phyloP scores from a whole-genome alignment of 2,113 vertebrate genomes.

The Mus pahari region DNA sequence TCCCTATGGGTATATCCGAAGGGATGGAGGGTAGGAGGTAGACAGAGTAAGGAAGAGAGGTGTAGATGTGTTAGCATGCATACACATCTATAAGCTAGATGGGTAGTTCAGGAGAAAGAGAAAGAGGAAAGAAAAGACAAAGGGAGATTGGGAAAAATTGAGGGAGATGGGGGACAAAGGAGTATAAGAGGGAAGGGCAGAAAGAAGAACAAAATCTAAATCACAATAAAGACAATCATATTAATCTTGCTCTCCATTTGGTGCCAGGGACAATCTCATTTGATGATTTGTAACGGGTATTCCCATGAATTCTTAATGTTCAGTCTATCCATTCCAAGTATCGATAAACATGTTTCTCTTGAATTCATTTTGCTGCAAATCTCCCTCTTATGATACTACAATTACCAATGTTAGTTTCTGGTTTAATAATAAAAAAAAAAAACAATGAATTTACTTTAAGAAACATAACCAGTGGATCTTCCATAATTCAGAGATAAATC shows the following conservation, averaged over 20 bases:
- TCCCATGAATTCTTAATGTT: background rate
- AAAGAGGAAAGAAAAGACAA: too few relatives aligned
- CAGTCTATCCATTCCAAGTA: background rate
- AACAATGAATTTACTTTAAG: background rate
- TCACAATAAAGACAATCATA: background rate
- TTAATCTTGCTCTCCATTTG: background rate
- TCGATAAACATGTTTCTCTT: background rate
- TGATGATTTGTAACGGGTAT: background rate
- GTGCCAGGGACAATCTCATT: too few relatives aligned
- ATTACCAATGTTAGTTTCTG: background rate
- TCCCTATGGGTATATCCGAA: too few relatives aligned
- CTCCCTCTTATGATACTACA: background rate
- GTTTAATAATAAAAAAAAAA: background rate
- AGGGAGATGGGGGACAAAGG: too few relatives aligned
- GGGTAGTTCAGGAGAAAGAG: background rate
- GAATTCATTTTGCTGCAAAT: background rate
- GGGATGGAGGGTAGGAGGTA: background rate
- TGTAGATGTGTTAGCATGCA: background rate
- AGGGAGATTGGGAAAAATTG: too few relatives aligned
- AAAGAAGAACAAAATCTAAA: background rate
- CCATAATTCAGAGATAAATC: constrained; percentile 12
- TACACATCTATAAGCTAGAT: background rate
- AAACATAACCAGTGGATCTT: background rate
- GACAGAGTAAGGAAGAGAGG: background rate
- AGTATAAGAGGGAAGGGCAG: accelerated